phyloP scores from a whole-genome alignment of 2,797 vertebrate species.

The Nannoperca australis region DNA sequence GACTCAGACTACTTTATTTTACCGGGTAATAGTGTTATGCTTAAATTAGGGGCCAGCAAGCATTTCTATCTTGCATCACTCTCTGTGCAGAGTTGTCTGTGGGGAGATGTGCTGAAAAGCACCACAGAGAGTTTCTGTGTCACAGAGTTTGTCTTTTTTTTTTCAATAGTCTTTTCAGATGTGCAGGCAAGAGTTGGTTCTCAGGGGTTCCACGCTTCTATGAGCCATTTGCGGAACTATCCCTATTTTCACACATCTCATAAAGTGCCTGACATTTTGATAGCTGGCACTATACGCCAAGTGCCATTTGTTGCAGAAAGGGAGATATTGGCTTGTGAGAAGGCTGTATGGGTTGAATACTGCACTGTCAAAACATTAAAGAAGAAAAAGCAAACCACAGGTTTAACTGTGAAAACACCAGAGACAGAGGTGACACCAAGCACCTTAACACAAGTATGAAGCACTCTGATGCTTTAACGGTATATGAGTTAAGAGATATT shows the following conservation, averaged over 20 bases:
- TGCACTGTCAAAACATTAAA: constrained; percentile 57
- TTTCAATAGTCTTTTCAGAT: constrained; percentile 48
- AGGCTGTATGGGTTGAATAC: constrained; percentile 45
- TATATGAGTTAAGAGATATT: constrained; percentile 61
- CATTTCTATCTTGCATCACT: constrained; percentile 31
- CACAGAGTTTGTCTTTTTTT: constrained; percentile 25
- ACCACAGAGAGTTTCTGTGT: constrained; percentile 41
- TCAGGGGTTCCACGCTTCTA: constrained; percentile 59
- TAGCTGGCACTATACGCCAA: constrained; percentile 63
- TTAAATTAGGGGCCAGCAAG: constrained; percentile 35
- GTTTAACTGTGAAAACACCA: constrained; percentile 60
- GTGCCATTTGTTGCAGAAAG: constrained; percentile 65
- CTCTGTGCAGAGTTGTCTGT: constrained; percentile 42
- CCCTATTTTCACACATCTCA: constrained; percentile 69
- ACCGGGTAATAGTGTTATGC: constrained; percentile 18
- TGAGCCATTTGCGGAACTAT: constrained; percentile 67
- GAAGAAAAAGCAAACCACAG: constrained; percentile 49
- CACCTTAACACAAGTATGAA: constrained; percentile 57
- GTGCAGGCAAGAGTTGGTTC: constrained; percentile 58
- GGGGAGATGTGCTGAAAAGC: constrained; percentile 56
- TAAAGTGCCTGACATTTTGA: constrained; percentile 78
- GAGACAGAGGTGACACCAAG: constrained; percentile 51
- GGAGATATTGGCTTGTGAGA: constrained; percentile 56
- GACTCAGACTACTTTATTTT: constrained; percentile 17
- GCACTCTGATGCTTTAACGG: constrained; percentile 56